Conservation (phyloP, 2,113 vertebrate genomes). For the Cololabis saira region DNA sequence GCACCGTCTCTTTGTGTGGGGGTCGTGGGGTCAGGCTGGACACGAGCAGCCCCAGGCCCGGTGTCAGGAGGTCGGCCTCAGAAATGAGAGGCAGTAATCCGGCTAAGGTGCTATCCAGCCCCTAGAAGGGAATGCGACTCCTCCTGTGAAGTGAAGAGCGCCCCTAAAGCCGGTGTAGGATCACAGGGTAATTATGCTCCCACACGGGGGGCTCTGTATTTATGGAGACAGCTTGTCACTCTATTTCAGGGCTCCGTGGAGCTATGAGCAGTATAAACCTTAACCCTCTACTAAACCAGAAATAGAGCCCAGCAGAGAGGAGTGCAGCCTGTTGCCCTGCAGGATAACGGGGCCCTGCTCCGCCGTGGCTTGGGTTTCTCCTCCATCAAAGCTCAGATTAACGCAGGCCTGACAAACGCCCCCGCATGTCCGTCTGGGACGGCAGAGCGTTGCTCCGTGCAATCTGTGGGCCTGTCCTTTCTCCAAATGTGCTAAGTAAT, state of each 20-base stretch:
- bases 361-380: slow-evolving; percentile 35
- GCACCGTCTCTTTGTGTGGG: not conserved
- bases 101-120: slow-evolving; percentile 2
- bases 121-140: slow-evolving; percentile 16
- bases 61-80: not conserved
- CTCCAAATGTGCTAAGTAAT: not conserved
- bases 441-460: not conserved
- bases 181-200: slow-evolving; percentile 71
- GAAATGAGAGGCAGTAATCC: slow-evolving; percentile 31
- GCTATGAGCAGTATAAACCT: slow-evolving; percentile 62
- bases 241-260: slow-evolving; percentile 72
- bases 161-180: slow-evolving; percentile 36
- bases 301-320: slow-evolving; percentile 67
- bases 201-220: slow-evolving; percentile 70
- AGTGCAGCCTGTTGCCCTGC: slow-evolving; percentile 43
- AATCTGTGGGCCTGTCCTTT: not conserved
- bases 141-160: slow-evolving; percentile 51
- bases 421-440: not conserved
- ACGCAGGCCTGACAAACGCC: not conserved
- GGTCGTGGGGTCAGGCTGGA: slow-evolving; percentile 42
- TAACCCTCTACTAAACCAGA: slow-evolving; percentile 55
- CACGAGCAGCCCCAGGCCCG: not conserved
- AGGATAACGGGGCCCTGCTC: slow-evolving; percentile 31
- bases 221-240: slow-evolving; percentile 79
- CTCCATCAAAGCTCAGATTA: slow-evolving; percentile 41